Conservation (phyloP, 2,888 invertebrate genomes). For the Nipponacmea schrenckii region DNA sequence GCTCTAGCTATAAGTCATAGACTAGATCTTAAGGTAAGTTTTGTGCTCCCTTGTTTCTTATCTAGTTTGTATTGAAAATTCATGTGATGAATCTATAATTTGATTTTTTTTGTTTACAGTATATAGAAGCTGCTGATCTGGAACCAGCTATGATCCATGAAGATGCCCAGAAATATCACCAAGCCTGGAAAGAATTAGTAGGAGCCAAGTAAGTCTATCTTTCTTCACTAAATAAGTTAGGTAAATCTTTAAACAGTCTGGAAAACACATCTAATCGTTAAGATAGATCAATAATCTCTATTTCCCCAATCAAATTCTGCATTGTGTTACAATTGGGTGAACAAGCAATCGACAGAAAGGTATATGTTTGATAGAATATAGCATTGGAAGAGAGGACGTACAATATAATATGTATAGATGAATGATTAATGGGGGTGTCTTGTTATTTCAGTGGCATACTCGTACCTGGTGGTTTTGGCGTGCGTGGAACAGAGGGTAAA, state of each 20-base stretch:
- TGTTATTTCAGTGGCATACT: constrained; percentile 80
- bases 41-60: neutral
- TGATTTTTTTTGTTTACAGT: constrained; percentile 69
- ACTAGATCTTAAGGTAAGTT: constrained; percentile 78
- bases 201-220: constrained; percentile 68
- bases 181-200: constrained; percentile 92
- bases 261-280: too few species aligned
- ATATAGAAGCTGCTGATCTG: constrained; percentile 90
- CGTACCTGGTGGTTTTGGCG: constrained; percentile 98
- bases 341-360: too few species aligned
- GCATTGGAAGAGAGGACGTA: too few species aligned
- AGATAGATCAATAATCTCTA: too few species aligned
- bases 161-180: constrained; percentile 86
- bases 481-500: constrained; percentile 95
- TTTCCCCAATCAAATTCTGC: too few species aligned
- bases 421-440: constrained; percentile 23
- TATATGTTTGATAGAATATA: too few species aligned
- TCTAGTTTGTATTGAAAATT: neutral
- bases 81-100: neutral
- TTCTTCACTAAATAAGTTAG: constrained; percentile 4
- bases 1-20: constrained; percentile 85
- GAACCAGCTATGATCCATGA: constrained; percentile 79
- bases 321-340: too few species aligned
- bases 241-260: too few species aligned
- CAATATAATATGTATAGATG: too few species aligned